Evolutionary conservation across 1,140 invertebrate species (phyloP).

Genomic region (Caenorhabditis inopinata): DNA sequence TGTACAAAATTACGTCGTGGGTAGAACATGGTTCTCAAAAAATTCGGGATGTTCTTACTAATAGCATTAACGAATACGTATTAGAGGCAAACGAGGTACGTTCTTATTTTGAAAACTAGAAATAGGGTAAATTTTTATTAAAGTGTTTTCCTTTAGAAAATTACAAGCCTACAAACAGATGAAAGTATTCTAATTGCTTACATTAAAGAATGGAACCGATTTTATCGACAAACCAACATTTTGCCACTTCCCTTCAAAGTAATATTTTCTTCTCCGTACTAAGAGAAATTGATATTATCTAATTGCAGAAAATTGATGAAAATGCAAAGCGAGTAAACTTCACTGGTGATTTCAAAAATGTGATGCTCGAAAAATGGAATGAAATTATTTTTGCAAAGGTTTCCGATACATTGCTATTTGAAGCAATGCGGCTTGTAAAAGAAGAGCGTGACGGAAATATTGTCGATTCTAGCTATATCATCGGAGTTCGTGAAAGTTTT

Average conservation of each 20-base stretch:
- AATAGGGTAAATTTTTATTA: too few relatives aligned
- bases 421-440: conserved; percentile 93
- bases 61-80: conserved; percentile 39
- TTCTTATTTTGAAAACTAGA: background rate
- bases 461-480: conserved; percentile 93
- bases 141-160: conserved; percentile 36
- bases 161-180: background rate
- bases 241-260: conserved; percentile 39
- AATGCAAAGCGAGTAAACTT: background rate
- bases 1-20: conserved; percentile 47
- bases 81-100: conserved; percentile 29
- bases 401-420: conserved; percentile 85
- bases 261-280: background rate
- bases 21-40: conserved; percentile 24
- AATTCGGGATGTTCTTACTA: conserved; percentile 19
- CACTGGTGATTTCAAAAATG: background rate
- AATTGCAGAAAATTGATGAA: conserved; percentile 33
- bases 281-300: background rate
- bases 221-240: conserved; percentile 20
- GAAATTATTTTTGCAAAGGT: conserved; percentile 85
- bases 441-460: conserved; percentile 86
- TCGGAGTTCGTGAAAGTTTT: conserved; percentile 91
- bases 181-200: conserved; percentile 33
- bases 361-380: conserved; percentile 34
- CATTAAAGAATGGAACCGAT: conserved; percentile 23